These are phyloP conservation scores for Pseudois nayaur DNA, from an alignment of 2,113 vertebrate genomes.

Conservation along the genomic window DNA sequence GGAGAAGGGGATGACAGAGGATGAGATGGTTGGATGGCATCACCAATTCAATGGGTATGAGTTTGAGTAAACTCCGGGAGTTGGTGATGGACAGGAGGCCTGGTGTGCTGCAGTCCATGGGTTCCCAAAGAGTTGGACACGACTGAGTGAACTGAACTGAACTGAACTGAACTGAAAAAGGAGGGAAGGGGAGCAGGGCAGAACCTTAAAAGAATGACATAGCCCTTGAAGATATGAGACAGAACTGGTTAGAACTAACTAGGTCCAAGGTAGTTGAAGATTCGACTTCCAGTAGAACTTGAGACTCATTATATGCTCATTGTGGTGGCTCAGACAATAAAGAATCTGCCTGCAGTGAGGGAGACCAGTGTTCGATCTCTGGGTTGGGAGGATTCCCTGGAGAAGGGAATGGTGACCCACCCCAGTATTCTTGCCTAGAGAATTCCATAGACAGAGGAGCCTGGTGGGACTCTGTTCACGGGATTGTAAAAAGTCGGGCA, in stretches of 20 bases:
- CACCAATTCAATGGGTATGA: not conserved
- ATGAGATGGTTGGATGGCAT: not conserved
- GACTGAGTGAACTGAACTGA: not conserved
- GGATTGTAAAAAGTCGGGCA: not conserved
- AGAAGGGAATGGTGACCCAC: not conserved
- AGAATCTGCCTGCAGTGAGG: not conserved
- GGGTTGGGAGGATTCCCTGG: not conserved
- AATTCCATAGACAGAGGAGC: not conserved
- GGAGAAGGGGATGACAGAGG: not conserved
- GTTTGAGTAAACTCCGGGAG: not conserved
- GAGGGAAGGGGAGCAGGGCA: not conserved
- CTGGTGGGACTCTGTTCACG: not conserved
- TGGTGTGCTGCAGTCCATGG: not conserved
- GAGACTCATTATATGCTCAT: not conserved
- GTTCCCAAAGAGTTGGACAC: rapidly evolving
- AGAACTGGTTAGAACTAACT: not conserved
- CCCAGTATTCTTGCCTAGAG: not conserved
- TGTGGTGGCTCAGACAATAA: not conserved
- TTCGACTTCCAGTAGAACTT: not conserved
- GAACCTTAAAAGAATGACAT: not conserved
- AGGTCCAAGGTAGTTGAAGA: not conserved
- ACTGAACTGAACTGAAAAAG: not conserved
- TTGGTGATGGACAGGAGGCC: not conserved
- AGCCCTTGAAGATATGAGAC: not conserved
- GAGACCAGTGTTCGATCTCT: not conserved